phyloP scores from a whole-genome alignment of 2,113 vertebrate species.

The Trochalopteron elliotii region DNA sequence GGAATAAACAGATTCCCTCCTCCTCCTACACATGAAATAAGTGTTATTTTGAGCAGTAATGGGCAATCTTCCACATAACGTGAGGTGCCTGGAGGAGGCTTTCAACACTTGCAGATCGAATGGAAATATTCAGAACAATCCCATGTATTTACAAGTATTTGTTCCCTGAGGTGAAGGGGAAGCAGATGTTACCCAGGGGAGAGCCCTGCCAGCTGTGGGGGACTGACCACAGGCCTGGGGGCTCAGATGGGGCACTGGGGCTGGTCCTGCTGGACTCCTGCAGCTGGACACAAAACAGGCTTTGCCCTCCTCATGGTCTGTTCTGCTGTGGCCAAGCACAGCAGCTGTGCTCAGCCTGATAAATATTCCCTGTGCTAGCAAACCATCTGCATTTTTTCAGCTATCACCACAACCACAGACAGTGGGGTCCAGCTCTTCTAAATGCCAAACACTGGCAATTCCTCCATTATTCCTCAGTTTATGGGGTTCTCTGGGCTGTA shows the following conservation, averaged over 20 bases:
- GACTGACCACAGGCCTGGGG: neutral
- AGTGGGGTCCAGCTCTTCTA: neutral
- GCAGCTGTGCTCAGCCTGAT: neutral
- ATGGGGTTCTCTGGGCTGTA: neutral
- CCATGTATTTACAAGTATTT: neutral
- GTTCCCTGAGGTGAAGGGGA: neutral
- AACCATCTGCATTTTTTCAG: neutral
- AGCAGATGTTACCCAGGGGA: neutral
- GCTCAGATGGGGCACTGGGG: rapidly evolving
- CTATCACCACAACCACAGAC: neutral
- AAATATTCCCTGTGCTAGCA: neutral
- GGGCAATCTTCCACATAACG: conserved; percentile 26
- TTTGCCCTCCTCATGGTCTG: neutral
- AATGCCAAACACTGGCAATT: neutral
- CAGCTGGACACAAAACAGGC: neutral
- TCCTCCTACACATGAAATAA: conserved; percentile 51
- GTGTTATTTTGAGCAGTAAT: conserved; percentile 47
- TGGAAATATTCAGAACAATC: conserved; percentile 43
- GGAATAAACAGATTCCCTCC: conserved; percentile 59
- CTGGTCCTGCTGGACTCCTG: neutral
- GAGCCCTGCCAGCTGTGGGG: neutral
- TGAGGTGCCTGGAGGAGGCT: conserved; percentile 46
- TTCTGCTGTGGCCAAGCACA: neutral
- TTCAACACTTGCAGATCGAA: conserved; percentile 30
- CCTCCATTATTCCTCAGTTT: neutral